Percentiles rank a stretch among this genome's conserved stretches.
phyloP scores from a whole-genome alignment of 2,888 invertebrate genomes.

The Pharmacophagus antenor region DNA sequence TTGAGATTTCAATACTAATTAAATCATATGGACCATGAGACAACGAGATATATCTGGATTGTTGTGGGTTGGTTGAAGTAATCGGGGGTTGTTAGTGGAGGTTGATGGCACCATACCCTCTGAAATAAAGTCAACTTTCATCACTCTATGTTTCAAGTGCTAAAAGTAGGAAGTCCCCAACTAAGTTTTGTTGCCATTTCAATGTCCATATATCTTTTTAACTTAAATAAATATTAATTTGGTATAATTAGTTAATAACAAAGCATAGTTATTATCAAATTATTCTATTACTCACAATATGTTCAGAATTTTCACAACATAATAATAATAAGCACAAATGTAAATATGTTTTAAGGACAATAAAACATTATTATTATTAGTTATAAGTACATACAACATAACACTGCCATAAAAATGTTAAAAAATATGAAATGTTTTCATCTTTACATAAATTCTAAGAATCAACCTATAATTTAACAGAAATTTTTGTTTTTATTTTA shows the following conservation, averaged over 20 bases:
- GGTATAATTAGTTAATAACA: neutral
- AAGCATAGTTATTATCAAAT: too few species aligned
- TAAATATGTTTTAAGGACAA: too few species aligned
- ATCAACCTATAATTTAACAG: too few species aligned
- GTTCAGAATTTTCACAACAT: too few species aligned
- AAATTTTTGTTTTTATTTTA: too few species aligned
- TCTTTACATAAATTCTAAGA: too few species aligned
- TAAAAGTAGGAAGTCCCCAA: conserved; percentile 60
- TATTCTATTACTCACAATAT: too few species aligned
- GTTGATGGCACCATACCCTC: conserved; percentile 76
- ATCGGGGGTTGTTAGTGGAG: conserved; percentile 72
- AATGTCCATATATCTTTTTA: conserved; percentile 17
- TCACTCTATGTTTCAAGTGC: conserved; percentile 62
- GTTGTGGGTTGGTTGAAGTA: conserved; percentile 79
- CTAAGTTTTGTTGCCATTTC: conserved; percentile 68
- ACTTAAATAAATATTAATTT: neutral
- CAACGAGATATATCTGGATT: conserved; percentile 83
- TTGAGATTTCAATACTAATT: conserved; percentile 52
- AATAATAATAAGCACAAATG: too few species aligned
- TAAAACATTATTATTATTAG: too few species aligned
- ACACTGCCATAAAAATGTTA: too few species aligned
- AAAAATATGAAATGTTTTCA: too few species aligned
- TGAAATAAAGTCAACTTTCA: conserved; percentile 79
- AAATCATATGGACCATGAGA: conserved; percentile 84
- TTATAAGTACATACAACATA: too few species aligned